Evolutionary conservation across 2,888 invertebrate genomes (phyloP), one percentile per base, ranked within the genome.

Genomic region (Silvanus unidentatus): DNA sequence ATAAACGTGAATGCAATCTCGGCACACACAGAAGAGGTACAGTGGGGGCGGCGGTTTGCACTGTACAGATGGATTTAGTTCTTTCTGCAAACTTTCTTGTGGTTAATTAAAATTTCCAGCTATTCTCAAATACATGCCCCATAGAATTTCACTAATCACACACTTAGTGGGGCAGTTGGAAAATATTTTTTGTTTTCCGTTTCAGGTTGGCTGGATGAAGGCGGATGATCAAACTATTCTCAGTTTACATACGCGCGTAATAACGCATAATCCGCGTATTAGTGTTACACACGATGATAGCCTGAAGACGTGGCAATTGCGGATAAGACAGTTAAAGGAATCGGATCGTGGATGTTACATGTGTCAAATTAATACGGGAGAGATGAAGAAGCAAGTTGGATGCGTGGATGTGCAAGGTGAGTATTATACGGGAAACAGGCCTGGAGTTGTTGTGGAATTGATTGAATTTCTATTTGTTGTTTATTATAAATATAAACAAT

Each of bases 311-410:
- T 87, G 86, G 86, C 82, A 82, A 64, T 76, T 87, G 29, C 82
- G 84, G 65, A 84, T 87, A 55, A 70, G 84, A 38, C 83, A 82
- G 41, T 74, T 86, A 54, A 81, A 81, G 70, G 84, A 85, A 54
- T 78, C 82, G 41, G 86, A 87, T 66, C 77, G 84, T 47, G 86
- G 86, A 6, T 86, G 86, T 62, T 87, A 87, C 69, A 86, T 86
- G 85, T 87, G 86, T 64, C 86, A 87, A 72, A 82, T 87, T 55
- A 87, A 87, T 68, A 86, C 86, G 2, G 80, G 75, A 51, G 79
- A 81, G 44, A 86, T 87, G 86, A 84, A 82, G 72, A 86, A 83
- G 60, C 83, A 84, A 69, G 76, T 83, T 44, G 86, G 86, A 43
- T 87, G 86, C 66, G 79, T 87, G 43, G 86, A 86, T 71, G 86